Evolutionary conservation across 2,888 invertebrate species (phyloP).

Genomic region (Odontocerum albicorne): DNA sequence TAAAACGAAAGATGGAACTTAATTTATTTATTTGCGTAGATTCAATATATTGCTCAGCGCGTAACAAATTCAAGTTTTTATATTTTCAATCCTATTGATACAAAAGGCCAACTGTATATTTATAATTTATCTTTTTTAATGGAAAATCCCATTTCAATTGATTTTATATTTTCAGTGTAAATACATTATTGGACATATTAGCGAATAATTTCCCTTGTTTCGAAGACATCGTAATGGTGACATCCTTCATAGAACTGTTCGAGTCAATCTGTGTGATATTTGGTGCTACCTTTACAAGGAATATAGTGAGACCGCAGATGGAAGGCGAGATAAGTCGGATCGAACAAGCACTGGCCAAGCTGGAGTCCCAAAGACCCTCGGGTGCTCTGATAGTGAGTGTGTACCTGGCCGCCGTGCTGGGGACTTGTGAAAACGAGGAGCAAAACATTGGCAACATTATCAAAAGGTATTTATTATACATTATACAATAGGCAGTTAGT

Average conservation of each 20-base stretch:
- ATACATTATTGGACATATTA: slow-evolving; percentile 56
- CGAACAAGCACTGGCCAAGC: slow-evolving; percentile 63
- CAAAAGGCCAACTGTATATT: not conserved
- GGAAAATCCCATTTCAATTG: not conserved
- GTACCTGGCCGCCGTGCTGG: slow-evolving; percentile 60
- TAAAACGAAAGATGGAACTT: no score
- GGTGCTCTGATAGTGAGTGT: slow-evolving; percentile 62
- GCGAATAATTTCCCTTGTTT: slow-evolving; percentile 56
- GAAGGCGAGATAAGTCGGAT: slow-evolving; percentile 58
- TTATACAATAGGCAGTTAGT: no score
- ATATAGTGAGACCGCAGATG: slow-evolving; percentile 61
- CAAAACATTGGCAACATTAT: slow-evolving; percentile 57
- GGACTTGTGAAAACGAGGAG: slow-evolving; percentile 52
- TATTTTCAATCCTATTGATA: no score
- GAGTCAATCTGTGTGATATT: slow-evolving; percentile 65
- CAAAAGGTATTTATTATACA: no score
- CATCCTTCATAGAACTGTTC: slow-evolving; percentile 51
- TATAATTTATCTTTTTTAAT: not conserved
- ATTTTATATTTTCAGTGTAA: slow-evolving; percentile 51
- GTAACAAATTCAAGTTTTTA: not conserved
- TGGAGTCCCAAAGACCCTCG: slow-evolving; percentile 54
- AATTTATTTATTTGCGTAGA: no score
- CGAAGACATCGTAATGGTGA: slow-evolving; percentile 43
- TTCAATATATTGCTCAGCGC: no score
- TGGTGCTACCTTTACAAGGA: slow-evolving; percentile 62